These are phyloP conservation scores for Gobius niger DNA, from an alignment of 2,113 vertebrate species.

Conservation along the genomic window DNA sequence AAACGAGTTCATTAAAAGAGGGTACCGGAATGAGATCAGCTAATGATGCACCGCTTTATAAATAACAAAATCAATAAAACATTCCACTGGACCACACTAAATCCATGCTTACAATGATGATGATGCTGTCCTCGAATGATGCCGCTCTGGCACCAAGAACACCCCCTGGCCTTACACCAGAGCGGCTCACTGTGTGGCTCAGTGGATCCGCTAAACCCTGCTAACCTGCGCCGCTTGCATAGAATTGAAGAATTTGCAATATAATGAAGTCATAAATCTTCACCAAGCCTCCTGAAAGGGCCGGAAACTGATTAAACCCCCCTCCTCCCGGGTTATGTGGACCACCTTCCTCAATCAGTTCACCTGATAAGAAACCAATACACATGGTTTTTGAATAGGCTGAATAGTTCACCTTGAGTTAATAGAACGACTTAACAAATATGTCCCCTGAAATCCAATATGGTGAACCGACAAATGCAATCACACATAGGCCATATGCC, in stretches of 20 bases:
- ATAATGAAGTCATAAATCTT: conserved; percentile 82
- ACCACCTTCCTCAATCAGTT: conserved; percentile 55
- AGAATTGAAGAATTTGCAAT: conserved; percentile 64
- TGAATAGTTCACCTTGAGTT: conserved; percentile 64
- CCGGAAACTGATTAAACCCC: conserved; percentile 46
- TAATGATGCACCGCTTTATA: neutral
- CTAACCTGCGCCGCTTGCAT: conserved; percentile 55
- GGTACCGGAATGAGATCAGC: too few relatives aligned
- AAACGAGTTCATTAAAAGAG: too few relatives aligned
- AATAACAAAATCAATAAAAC: neutral
- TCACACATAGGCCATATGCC: conserved; percentile 12
- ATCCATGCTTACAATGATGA: neutral
- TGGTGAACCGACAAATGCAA: conserved; percentile 17
- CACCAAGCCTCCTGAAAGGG: conserved; percentile 54
- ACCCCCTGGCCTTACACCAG: conserved; percentile 51
- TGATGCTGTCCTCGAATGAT: conserved; percentile 27
- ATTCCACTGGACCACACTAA: conserved; percentile 2
- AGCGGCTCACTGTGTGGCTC: conserved; percentile 53
- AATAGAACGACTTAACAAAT: conserved; percentile 73
- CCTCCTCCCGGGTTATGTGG: conserved; percentile 50
- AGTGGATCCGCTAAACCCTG: conserved; percentile 46
- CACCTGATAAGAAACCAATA: conserved; percentile 69
- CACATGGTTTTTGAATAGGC: conserved; percentile 32
- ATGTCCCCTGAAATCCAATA: conserved; percentile 59
- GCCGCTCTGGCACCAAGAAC: conserved; percentile 35